Evolutionary conservation across 2,113 vertebrate species (phyloP).

Genomic region (Varanus komodoensis): DNA sequence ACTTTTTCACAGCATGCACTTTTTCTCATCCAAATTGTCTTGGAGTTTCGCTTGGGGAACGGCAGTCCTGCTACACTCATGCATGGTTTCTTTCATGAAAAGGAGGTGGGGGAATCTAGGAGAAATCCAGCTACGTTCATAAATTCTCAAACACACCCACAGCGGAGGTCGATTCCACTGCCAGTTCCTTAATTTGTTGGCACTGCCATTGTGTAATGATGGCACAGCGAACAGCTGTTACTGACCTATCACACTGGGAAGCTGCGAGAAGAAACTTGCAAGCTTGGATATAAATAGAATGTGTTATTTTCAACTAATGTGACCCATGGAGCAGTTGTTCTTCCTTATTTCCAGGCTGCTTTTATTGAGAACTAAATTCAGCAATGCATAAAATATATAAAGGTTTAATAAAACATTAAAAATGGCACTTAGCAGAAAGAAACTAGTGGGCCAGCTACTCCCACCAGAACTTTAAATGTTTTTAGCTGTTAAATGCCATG

Average conservation of each 20-base stretch:
- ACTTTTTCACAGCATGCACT: background rate
- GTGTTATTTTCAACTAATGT: constrained; percentile 7
- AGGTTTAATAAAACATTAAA: constrained; percentile 51
- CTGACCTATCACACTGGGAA: constrained; percentile 16
- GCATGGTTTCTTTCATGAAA: background rate
- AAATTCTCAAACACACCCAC: background rate
- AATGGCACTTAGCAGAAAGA: constrained; percentile 1
- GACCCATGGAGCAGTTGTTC: background rate
- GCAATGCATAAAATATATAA: constrained; percentile 30
- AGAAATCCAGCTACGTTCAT: constrained; percentile 1
- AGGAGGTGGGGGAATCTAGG: background rate
- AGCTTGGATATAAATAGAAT: constrained; percentile 32
- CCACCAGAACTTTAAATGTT: constrained; percentile 12
- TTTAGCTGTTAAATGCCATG: constrained; percentile 19
- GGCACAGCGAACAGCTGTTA: constrained; percentile 1
- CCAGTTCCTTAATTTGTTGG: constrained; percentile 25
- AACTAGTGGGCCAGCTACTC: background rate
- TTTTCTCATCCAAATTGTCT: constrained; percentile 13
- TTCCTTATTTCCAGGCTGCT: background rate
- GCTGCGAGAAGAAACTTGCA: constrained; percentile 11
- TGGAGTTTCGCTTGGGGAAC: background rate
- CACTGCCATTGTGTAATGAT: background rate
- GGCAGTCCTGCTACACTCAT: constrained; percentile 3
- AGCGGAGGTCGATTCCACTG: constrained; percentile 10
- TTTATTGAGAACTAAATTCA: constrained; percentile 21